Evolutionary conservation across 2,797 vertebrate genomes (phyloP).

Genomic region (Parotocinclus haroldoi): DNA sequence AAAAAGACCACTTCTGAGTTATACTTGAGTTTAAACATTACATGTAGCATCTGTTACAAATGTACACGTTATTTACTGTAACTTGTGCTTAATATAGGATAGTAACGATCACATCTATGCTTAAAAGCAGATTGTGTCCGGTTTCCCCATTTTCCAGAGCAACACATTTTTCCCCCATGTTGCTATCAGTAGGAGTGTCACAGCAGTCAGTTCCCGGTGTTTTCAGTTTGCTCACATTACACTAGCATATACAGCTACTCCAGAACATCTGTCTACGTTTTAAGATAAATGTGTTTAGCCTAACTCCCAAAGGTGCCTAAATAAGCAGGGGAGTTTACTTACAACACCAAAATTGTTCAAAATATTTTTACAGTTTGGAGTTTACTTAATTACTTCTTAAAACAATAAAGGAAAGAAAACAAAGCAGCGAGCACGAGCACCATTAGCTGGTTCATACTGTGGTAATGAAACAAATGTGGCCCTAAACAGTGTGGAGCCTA

Average conservation of each 20-base stretch:
- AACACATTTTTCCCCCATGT: constrained; percentile 8
- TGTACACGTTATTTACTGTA: no score
- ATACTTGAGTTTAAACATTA: no score
- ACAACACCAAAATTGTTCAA: constrained; percentile 3
- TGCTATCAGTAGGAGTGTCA: constrained; percentile 23
- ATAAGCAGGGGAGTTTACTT: constrained; percentile 5
- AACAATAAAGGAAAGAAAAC: not conserved
- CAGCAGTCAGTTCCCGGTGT: constrained; percentile 2
- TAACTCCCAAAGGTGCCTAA: constrained; percentile 25
- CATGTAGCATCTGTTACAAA: no score
- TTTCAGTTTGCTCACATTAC: constrained; percentile 21
- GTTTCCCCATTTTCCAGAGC: constrained; percentile 31
- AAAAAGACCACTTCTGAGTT: no score
- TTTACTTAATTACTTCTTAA: not conserved
- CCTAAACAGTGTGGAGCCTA: not conserved
- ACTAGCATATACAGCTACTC: not conserved
- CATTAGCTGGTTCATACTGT: constrained; percentile 4
- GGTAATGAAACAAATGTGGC: constrained; percentile 19
- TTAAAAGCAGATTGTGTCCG: constrained; percentile 3
- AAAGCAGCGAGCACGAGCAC: not conserved
- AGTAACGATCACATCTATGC: not conserved
- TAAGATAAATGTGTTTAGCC: constrained; percentile 33
- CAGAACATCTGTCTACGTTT: constrained; percentile 35
- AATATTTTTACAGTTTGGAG: constrained; percentile 1
- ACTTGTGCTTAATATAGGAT: no score